Conservation (phyloP, 2,888 invertebrate genomes). For the Lasioglossum leucozonium region DNA sequence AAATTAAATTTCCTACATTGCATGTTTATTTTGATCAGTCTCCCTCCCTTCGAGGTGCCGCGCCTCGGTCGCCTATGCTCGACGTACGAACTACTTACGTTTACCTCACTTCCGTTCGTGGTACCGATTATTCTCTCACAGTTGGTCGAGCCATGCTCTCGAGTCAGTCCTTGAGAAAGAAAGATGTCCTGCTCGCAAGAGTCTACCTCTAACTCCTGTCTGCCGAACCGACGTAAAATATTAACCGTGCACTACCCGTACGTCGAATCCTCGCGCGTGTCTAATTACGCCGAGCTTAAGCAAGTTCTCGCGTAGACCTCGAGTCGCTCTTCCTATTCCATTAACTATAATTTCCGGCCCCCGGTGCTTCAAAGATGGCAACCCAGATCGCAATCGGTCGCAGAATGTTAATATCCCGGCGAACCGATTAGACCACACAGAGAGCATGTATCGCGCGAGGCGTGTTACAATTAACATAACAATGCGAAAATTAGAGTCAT, state of each 20-base stretch:
- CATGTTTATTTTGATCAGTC: neutral
- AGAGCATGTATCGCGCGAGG: constrained; percentile 48
- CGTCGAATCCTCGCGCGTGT: neutral
- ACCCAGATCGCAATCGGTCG: constrained; percentile 7
- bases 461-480: constrained; percentile 77
- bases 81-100: neutral
- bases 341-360: constrained; percentile 1
- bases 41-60: too few species aligned
- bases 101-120: neutral
- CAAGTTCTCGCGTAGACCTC: neutral
- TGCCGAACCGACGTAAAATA: neutral
- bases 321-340: constrained; percentile 15
- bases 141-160: neutral
- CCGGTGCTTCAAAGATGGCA: constrained; percentile 7
- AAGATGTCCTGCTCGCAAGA: neutral
- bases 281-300: constrained; percentile 10
- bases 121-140: neutral
- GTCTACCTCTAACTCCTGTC: neutral
- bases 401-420: constrained; percentile 45
- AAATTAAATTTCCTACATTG: neutral
- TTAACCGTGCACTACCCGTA: neutral
- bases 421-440: constrained; percentile 61
- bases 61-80: neutral
- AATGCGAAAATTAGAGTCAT: constrained; percentile 76
- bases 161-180: neutral